These are phyloP conservation scores for Ptychochromis oligacanthus DNA, from an alignment of 2,113 vertebrate species.

Conservation along the genomic window DNA sequence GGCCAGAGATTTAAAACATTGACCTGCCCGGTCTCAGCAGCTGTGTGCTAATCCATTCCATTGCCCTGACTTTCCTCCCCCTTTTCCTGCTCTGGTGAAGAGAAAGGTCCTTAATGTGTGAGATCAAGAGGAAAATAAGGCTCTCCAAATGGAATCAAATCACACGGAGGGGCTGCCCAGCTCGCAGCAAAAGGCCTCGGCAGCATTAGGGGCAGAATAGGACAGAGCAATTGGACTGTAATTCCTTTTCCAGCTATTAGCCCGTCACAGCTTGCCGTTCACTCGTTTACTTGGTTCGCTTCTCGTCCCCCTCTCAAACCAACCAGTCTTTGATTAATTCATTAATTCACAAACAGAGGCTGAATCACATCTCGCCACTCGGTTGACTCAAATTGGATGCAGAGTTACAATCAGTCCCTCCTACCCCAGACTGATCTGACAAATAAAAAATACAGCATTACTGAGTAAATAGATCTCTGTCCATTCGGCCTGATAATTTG, in stretches of 20 bases:
- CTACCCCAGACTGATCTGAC: conserved; percentile 49
- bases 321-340: conserved; percentile 75
- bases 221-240: conserved; percentile 77
- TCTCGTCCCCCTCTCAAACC: conserved; percentile 38
- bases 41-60: conserved; percentile 72
- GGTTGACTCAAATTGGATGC: conserved; percentile 72
- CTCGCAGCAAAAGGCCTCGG: conserved; percentile 64
- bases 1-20: conserved; percentile 71
- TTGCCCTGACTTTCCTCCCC: conserved; percentile 59
- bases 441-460: conserved; percentile 68
- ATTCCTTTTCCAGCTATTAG: conserved; percentile 81
- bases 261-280: conserved; percentile 64
- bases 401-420: conserved; percentile 69
- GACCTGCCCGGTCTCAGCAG: conserved; percentile 66
- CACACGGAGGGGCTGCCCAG: conserved; percentile 67
- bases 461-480: conserved; percentile 73
- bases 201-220: conserved; percentile 69
- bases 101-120: conserved; percentile 73
- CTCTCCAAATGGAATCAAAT: conserved; percentile 80
- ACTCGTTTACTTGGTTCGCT: conserved; percentile 52
- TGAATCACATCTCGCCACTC: conserved; percentile 70
- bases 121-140: conserved; percentile 80
- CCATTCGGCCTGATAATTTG: conserved; percentile 75
- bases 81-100: conserved; percentile 67
- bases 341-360: conserved; percentile 79